Evolutionary conservation across 35 echinoderm and acorn worm species (phyloP).

Genomic region (Amphiura filiformis): DNA sequence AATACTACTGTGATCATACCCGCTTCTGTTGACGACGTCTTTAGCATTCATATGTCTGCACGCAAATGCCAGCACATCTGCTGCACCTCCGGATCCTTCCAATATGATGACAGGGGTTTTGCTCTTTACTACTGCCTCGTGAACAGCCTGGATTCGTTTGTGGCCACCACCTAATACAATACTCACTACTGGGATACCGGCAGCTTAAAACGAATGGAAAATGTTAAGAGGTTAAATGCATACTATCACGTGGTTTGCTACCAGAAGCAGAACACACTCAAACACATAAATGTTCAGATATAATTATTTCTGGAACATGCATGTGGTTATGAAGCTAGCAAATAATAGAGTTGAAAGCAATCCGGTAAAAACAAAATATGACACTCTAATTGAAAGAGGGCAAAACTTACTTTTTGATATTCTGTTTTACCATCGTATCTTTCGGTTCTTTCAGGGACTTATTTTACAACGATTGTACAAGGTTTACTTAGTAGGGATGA

Average conservation of each 20-base stretch:
- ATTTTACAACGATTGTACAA: too few relatives aligned
- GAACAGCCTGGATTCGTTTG: neutral
- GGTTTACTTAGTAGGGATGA: too few relatives aligned
- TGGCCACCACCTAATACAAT: neutral
- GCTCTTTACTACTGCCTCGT: neutral
- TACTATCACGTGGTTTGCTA: too few relatives aligned
- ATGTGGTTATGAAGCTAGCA: neutral
- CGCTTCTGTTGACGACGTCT: neutral
- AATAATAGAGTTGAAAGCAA: neutral
- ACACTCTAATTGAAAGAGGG: too few relatives aligned
- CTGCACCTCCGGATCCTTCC: neutral
- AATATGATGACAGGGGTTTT: conserved; percentile 12
- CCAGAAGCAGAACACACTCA: too few relatives aligned
- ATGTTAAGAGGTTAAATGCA: too few relatives aligned
- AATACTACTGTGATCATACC: neutral
- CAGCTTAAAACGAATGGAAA: neutral
- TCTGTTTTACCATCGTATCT: too few relatives aligned
- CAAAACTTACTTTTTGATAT: too few relatives aligned
- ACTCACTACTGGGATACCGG: conserved; percentile 1
- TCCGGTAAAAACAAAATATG: neutral
- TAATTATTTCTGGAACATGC: neutral
- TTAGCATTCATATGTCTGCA: neutral
- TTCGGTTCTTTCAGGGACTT: too few relatives aligned
- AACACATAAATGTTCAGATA: neutral
- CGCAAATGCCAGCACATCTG: neutral